phyloP scores from a whole-genome alignment of 2,113 vertebrate species.

The Microtus richardsoni region DNA sequence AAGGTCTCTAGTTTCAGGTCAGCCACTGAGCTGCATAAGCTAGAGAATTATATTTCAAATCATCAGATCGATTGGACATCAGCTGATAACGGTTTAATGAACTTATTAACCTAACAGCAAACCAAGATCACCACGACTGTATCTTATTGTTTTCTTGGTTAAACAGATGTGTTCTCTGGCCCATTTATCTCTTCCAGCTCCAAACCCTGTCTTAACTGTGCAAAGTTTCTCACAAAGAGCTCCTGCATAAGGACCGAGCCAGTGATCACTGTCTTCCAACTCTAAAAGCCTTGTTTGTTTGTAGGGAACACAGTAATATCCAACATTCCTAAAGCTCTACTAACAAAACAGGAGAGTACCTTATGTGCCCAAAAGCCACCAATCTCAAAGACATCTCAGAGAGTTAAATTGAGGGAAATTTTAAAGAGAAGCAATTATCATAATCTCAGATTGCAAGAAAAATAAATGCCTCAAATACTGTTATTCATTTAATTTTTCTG shows the following conservation, averaged over 20 bases:
- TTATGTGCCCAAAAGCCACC: slow-evolving; percentile 63
- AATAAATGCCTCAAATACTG: slow-evolving; percentile 84
- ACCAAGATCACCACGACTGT: background rate
- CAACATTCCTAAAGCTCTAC: slow-evolving; percentile 55
- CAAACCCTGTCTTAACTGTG: slow-evolving; percentile 1
- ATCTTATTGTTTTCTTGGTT: background rate
- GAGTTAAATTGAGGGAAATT: slow-evolving; percentile 64
- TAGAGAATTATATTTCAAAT: slow-evolving; percentile 19
- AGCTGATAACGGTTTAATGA: background rate
- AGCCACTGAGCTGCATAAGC: background rate
- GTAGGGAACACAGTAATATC: slow-evolving; percentile 26
- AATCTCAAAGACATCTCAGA: slow-evolving; percentile 70
- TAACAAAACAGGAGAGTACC: slow-evolving; percentile 67
- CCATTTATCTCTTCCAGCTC: slow-evolving; percentile 15
- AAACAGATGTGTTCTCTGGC: background rate
- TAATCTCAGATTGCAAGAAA: slow-evolving; percentile 81
- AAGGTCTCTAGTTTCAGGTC: background rate
- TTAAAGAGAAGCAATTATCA: slow-evolving; percentile 85
- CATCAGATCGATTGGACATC: background rate
- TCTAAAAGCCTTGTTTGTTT: slow-evolving; percentile 45
- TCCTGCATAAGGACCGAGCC: background rate
- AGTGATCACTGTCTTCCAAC: slow-evolving; percentile 48
- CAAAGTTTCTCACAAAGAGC: background rate
- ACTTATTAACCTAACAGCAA: slow-evolving; percentile 18
- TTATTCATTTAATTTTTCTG: slow-evolving; percentile 79